Conservation (phyloP, 2,797 vertebrate species). For the Manis pentadactyla region DNA sequence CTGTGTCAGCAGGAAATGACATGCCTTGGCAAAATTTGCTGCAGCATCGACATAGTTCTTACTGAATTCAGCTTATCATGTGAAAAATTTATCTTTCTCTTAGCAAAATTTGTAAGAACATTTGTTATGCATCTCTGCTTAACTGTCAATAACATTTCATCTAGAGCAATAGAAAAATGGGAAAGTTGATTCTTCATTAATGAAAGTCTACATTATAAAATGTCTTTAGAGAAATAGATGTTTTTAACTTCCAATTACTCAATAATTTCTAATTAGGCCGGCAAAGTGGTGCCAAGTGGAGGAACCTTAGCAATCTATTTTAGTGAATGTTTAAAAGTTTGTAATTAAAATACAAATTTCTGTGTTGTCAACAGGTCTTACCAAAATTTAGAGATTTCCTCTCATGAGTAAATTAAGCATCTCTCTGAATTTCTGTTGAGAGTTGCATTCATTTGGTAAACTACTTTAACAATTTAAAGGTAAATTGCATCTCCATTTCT, state of each 20-base stretch:
- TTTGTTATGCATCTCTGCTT: background rate
- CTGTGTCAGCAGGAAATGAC: background rate
- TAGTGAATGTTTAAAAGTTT: slow-evolving; percentile 7
- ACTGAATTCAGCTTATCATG: background rate
- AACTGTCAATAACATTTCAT: background rate
- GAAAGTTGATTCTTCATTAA: background rate
- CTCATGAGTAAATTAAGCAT: background rate
- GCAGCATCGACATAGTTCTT: background rate
- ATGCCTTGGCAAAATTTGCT: background rate
- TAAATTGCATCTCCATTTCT: background rate
- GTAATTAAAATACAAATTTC: background rate
- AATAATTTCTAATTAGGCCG: slow-evolving; percentile 1
- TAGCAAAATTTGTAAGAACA: background rate
- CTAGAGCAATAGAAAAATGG: slow-evolving; percentile 13
- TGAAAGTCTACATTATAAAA: slow-evolving; percentile 33
- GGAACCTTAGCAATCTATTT: background rate
- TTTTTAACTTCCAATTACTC: background rate
- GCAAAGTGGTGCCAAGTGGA: background rate
- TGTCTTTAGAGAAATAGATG: slow-evolving; percentile 28
- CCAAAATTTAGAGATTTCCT: background rate
- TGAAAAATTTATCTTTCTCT: background rate
- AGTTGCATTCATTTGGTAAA: background rate
- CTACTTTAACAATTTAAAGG: background rate
- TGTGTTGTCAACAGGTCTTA: background rate
- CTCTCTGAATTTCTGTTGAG: background rate